Conservation (phyloP, 2,888 invertebrate genomes). For the Tachina lurida region DNA sequence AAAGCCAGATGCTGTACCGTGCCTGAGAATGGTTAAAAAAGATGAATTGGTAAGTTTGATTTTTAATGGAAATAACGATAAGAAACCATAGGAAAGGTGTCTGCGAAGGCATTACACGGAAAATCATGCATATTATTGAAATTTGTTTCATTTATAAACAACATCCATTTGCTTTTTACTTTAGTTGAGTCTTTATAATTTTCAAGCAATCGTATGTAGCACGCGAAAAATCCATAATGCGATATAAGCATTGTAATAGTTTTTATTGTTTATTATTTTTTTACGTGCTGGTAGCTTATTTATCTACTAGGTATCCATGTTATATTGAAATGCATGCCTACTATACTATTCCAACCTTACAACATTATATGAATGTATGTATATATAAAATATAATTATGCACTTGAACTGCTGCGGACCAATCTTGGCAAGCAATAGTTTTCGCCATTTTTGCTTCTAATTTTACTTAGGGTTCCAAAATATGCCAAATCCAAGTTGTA, state of each 20-base stretch:
- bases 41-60: constrained; percentile 58
- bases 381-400: background rate
- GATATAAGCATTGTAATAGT: constrained; percentile 87
- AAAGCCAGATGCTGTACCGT: constrained; percentile 75
- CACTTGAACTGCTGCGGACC: too few species aligned
- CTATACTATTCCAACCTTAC: too few species aligned
- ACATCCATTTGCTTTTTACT: constrained; percentile 11
- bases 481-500: too few species aligned
- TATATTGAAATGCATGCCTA: too few species aligned
- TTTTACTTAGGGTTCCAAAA: too few species aligned
- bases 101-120: background rate
- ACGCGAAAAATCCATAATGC: constrained; percentile 90
- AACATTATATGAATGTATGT: background rate
- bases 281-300: too few species aligned
- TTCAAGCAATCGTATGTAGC: constrained; percentile 85
- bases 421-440: too few species aligned
- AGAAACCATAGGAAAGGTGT: too few species aligned
- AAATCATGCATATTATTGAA: constrained; percentile 85
- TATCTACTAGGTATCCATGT: too few species aligned
- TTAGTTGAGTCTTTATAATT: constrained; percentile 44
- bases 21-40: constrained; percentile 72
- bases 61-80: background rate
- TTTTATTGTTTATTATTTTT: too few species aligned
- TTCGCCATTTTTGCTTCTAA: too few species aligned
- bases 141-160: constrained; percentile 63